Conservation (phyloP, 2,888 invertebrate genomes). For the Hemaris fuciformis region DNA sequence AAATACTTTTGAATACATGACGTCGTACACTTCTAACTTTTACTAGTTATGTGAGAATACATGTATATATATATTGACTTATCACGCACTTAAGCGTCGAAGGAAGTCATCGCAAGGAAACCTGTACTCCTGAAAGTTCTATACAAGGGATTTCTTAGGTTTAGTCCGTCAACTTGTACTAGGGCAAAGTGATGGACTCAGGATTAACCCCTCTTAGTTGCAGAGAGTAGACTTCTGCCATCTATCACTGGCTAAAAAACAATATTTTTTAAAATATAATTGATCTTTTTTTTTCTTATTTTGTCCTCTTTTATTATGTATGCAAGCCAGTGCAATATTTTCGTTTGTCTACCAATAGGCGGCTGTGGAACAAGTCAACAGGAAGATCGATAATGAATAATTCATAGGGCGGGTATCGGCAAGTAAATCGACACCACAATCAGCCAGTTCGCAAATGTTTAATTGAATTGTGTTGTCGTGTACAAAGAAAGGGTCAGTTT, state of each 20-base stretch:
- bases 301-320: background rate
- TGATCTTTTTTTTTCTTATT: background rate
- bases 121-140: too few species aligned
- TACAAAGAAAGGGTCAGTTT: constrained; percentile 48
- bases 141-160: too few species aligned
- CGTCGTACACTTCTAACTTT: too few species aligned
- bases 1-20: too few species aligned
- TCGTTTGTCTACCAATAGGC: constrained; percentile 23
- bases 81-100: too few species aligned
- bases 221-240: too few species aligned
- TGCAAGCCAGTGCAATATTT: constrained; percentile 17
- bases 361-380: constrained; percentile 31
- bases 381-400: constrained; percentile 51
- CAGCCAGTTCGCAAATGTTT: constrained; percentile 49
- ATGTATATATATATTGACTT: too few species aligned
- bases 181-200: too few species aligned
- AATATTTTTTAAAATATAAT: background rate
- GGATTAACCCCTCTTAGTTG: too few species aligned
- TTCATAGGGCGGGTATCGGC: constrained; percentile 43
- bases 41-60: too few species aligned
- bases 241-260: background rate
- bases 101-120: too few species aligned
- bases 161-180: too few species aligned
- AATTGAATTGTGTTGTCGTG: constrained; percentile 60
- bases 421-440: constrained; percentile 58